Evolutionary conservation across 2,888 invertebrate species (phyloP).

Genomic region (Maniola hyperantus): DNA sequence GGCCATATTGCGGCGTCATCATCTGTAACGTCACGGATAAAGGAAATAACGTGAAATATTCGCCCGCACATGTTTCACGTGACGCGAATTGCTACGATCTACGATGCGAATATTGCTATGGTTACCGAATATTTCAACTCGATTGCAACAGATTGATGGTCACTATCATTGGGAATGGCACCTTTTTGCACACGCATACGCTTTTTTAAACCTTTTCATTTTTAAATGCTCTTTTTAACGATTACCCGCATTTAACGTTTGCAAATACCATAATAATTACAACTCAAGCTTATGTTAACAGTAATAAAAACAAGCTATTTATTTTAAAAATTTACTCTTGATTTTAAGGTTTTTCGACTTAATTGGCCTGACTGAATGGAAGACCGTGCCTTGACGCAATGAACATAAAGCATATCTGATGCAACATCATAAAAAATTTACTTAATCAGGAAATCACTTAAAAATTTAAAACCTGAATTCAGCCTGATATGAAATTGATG

Average conservation of each 20-base stretch:
- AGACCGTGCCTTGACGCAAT: constrained; percentile 6
- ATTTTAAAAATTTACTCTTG: background rate
- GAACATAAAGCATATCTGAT: background rate
- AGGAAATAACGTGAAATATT: constrained; percentile 31
- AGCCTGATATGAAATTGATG: background rate
- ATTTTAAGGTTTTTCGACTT: background rate
- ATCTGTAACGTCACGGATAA: constrained; percentile 23
- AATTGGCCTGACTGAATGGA: constrained; percentile 4
- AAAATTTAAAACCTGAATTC: background rate
- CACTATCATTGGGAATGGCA: constrained; percentile 26
- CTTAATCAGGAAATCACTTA: background rate
- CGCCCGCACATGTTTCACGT: constrained; percentile 28
- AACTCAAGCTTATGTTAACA: background rate
- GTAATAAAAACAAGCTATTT: background rate
- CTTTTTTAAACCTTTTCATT: background rate
- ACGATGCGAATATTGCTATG: constrained; percentile 28
- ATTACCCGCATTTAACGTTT: background rate
- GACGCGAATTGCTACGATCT: constrained; percentile 27
- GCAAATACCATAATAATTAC: background rate
- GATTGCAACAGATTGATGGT: constrained; percentile 27
- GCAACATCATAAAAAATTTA: background rate
- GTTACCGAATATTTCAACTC: constrained; percentile 32
- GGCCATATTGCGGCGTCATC: constrained; percentile 15
- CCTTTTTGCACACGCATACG: constrained; percentile 21
- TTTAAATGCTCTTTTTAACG: background rate